phyloP scores from a whole-genome alignment of 1,140 invertebrate species.

The Hestina assimilis region DNA sequence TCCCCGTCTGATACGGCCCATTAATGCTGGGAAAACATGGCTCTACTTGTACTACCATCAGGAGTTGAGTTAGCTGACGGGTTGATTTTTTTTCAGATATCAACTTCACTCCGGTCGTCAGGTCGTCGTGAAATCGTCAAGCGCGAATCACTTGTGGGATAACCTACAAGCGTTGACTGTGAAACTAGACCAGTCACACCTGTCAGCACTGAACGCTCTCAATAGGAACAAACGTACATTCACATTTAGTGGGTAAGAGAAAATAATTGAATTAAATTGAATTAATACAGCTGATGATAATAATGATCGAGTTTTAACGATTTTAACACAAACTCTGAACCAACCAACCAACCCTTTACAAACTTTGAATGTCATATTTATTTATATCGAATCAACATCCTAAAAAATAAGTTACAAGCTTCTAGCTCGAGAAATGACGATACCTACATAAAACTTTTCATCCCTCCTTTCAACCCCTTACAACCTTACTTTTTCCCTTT shows the following conservation, averaged over 20 bases:
- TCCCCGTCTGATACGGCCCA: background rate
- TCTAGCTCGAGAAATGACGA: too few relatives aligned
- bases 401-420: too few relatives aligned
- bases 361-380: too few relatives aligned
- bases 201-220: constrained; percentile 50
- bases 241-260: constrained; percentile 49
- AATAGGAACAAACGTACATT: constrained; percentile 56
- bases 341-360: background rate
- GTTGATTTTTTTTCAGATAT: constrained; percentile 76
- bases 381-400: too few relatives aligned
- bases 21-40: too few relatives aligned
- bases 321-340: background rate
- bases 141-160: constrained; percentile 81
- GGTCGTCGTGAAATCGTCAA: constrained; percentile 82
- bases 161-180: constrained; percentile 86
- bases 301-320: too few relatives aligned
- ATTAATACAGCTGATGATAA: too few relatives aligned
- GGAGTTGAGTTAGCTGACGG: too few relatives aligned
- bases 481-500: background rate
- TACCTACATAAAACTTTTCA: too few relatives aligned
- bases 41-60: too few relatives aligned
- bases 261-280: background rate
- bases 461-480: too few relatives aligned
- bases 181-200: constrained; percentile 78
- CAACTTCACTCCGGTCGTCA: constrained; percentile 81